Evolutionary conservation across 2,888 invertebrate genomes (phyloP).

Genomic region (Lepidonotus clava): DNA sequence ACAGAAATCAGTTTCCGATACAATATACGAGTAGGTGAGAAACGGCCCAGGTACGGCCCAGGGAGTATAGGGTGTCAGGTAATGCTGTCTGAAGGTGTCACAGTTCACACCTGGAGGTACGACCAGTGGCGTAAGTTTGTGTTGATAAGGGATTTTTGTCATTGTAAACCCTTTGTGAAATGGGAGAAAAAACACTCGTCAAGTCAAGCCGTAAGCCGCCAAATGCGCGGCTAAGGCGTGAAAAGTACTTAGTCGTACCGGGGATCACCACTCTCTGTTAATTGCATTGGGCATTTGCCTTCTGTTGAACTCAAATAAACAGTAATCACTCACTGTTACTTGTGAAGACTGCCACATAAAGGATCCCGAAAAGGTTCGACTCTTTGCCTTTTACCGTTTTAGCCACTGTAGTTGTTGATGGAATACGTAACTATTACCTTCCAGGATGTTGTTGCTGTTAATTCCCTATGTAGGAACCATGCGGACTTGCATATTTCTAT

Average conservation of each 20-base stretch:
- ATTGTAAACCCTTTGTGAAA: background rate
- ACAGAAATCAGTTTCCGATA: no score
- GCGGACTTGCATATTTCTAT: no score
- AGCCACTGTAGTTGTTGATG: no score
- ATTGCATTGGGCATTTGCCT: background rate
- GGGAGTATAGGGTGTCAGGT: no score
- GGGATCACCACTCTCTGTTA: background rate
- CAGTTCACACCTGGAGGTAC: background rate
- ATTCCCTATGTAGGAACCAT: no score
- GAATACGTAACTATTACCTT: no score
- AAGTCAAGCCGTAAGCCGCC: background rate
- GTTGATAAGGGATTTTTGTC: conserved; percentile 21
- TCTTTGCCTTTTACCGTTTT: no score
- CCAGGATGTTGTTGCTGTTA: no score
- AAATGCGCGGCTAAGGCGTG: background rate
- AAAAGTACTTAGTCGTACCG: background rate
- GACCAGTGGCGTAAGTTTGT: conserved; percentile 7
- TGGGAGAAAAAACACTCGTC: background rate
- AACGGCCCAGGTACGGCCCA: no score
- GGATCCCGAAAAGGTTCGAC: no score
- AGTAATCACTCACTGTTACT: background rate
- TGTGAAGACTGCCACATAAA: background rate
- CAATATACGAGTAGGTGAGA: no score
- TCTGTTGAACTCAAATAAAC: background rate
- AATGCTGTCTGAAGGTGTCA: conserved; percentile 27